Evolutionary conservation across 2,113 vertebrate species (phyloP).

Genomic region (Ceratotherium simum): DNA sequence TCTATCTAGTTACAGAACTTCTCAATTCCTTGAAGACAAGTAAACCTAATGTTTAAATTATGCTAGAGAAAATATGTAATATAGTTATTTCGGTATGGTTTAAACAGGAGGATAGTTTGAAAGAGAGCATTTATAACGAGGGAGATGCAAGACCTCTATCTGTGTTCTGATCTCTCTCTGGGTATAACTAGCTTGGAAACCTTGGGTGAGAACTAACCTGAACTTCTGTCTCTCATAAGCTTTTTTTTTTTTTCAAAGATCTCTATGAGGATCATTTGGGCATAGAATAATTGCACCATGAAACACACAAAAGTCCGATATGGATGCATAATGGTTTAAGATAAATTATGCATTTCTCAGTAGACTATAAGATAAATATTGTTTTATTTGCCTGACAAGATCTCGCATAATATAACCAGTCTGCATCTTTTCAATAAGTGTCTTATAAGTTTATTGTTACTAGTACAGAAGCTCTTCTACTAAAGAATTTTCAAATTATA

Average conservation of each 20-base stretch:
- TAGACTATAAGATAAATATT: background rate
- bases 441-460: background rate
- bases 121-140: background rate
- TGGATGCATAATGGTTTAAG: background rate
- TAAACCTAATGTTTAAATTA: background rate
- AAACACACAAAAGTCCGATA: background rate
- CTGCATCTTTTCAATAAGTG: background rate
- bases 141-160: background rate
- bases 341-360: background rate
- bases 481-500: background rate
- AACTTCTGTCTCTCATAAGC: background rate
- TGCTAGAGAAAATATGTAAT: background rate
- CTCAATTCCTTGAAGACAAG: background rate
- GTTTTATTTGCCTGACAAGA: slow-evolving; percentile 18
- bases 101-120: background rate
- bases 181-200: background rate
- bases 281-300: background rate
- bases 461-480: background rate
- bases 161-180: background rate
- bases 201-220: background rate
- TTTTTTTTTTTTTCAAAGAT: background rate
- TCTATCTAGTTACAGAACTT: background rate
- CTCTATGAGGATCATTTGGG: background rate
- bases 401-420: background rate
- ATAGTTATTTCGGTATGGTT: background rate